Percentiles rank a stretch among this genome's conserved stretches.
Conservation (phyloP, 1,140 invertebrate species). For the Euura lappo region DNA sequence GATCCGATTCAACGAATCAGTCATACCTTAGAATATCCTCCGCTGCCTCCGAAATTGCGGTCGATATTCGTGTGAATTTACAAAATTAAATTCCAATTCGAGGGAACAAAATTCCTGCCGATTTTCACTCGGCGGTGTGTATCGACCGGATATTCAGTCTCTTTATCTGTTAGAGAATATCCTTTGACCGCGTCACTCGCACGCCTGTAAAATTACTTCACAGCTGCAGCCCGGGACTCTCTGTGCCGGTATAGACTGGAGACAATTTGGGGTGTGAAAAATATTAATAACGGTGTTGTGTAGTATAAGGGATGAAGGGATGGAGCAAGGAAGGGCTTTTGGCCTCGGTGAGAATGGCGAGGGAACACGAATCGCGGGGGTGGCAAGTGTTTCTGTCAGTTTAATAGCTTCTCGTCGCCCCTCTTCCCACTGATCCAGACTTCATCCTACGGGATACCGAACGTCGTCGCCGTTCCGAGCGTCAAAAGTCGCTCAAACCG, state of each 20-base stretch:
- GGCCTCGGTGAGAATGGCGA: constrained; percentile 43
- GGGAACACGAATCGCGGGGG: constrained; percentile 41
- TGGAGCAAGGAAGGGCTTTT: constrained; percentile 24
- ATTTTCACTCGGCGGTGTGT: no score
- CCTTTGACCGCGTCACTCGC: constrained; percentile 51
- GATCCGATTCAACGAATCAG: not conserved
- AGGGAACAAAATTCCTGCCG: not conserved
- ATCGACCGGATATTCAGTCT: not conserved
- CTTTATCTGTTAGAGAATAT: constrained; percentile 26
- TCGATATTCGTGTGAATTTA: not conserved
- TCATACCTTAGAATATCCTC: not conserved
- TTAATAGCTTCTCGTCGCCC: constrained; percentile 60
- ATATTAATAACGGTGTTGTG: constrained; percentile 55
- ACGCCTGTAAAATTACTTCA: constrained; percentile 52
- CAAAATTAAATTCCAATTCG: not conserved
- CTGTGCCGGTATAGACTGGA: constrained; percentile 34
- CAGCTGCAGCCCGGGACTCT: constrained; percentile 26
- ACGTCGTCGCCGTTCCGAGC: constrained; percentile 55
- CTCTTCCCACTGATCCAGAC: constrained; percentile 22
- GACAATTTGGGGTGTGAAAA: constrained; percentile 54
- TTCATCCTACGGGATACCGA: constrained; percentile 40
- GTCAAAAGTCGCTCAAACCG: constrained; percentile 51
- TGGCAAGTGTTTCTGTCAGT: constrained; percentile 65
- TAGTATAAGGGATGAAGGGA: constrained; percentile 15
- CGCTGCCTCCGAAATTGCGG: no score